phyloP scores from a whole-genome alignment of 2,113 vertebrate genomes.

The Cervus canadensis region DNA sequence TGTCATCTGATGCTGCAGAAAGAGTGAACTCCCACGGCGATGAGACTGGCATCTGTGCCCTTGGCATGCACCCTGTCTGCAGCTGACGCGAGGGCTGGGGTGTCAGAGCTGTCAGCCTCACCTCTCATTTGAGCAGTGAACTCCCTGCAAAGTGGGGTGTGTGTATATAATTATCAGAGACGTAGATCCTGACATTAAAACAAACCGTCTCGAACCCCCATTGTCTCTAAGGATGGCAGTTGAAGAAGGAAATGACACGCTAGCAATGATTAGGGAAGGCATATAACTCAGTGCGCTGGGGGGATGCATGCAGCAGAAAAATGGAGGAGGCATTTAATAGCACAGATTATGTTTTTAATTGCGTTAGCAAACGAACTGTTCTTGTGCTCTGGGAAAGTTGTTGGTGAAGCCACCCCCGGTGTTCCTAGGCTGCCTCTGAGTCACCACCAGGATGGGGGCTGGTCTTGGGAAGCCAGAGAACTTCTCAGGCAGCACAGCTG shows the following conservation, averaged over 20 bases:
- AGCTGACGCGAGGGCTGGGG: background rate
- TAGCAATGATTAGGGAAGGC: constrained; percentile 41
- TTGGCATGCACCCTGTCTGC: background rate
- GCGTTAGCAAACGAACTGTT: constrained; percentile 40
- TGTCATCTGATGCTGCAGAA: background rate
- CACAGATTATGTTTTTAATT: constrained; percentile 62
- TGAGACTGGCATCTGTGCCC: background rate
- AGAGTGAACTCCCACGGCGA: background rate
- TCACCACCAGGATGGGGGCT: background rate
- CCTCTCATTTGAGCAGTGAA: background rate
- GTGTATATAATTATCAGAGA: constrained; percentile 70
- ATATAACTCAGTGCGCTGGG: background rate
- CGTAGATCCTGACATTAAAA: constrained; percentile 58
- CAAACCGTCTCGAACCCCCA: constrained; percentile 36
- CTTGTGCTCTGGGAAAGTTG: background rate
- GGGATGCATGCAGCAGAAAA: background rate
- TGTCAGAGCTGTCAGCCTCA: constrained; percentile 15
- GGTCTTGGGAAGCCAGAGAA: background rate
- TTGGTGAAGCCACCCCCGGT: constrained; percentile 8
- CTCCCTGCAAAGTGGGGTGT: constrained; percentile 20
- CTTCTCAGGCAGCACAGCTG: background rate
- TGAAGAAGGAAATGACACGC: background rate
- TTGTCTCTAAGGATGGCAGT: background rate
- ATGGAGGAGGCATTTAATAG: constrained; percentile 52
- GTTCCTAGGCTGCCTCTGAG: constrained; percentile 42